Evolutionary conservation across 2,888 invertebrate species (phyloP), one percentile per base, ranked within the genome.

Genomic region (Brachylomia viminalis): DNA sequence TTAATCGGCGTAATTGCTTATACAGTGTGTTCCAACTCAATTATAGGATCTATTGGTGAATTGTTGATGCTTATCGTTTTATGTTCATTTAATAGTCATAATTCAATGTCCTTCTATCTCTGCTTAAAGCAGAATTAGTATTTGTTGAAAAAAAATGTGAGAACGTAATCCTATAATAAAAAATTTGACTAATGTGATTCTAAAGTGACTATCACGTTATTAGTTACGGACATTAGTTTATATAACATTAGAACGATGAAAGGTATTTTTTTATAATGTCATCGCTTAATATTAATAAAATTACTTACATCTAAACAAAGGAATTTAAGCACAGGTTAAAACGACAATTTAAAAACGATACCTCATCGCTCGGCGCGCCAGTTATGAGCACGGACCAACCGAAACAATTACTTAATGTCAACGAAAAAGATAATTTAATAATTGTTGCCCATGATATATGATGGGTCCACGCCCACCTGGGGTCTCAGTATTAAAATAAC

Each of bases 341-440:
- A 91, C 89, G 92, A 91, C 92, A 92, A 93, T 94, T 94, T 92
- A 92, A 93, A 93, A 92, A 88, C 90, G 86, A 94, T 95, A 93
- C 86, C 91, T 95, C 94, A 94, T 93, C 92, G 88, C 79, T 79
- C 86, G 91, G 92, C 91, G 92, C 92, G 92, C 94, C 91, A 90
- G 94, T 92, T 93, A 93, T 93, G 94, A 91, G 89, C 92, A 80
- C 89, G 89, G 88, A 79, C 93, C 90, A 91, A 91, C 90, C 89
- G 89, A 95, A 95, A 96, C 96, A 96, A 96, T 96, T 96, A 96
- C 96, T 96, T 96, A 96, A 96, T 95, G 96, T 96, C 96, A 95
- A 94, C 95, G 93, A 95, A 95, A 95, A 95, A 96, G 94, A 96
- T 96, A 96, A 96, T 96, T 96, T 95, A 96, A 96, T 96, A 96